Evolutionary conservation across 2,113 vertebrate genomes (phyloP), one percentile per base, ranked within the genome.

Genomic region (Abramis brama): DNA sequence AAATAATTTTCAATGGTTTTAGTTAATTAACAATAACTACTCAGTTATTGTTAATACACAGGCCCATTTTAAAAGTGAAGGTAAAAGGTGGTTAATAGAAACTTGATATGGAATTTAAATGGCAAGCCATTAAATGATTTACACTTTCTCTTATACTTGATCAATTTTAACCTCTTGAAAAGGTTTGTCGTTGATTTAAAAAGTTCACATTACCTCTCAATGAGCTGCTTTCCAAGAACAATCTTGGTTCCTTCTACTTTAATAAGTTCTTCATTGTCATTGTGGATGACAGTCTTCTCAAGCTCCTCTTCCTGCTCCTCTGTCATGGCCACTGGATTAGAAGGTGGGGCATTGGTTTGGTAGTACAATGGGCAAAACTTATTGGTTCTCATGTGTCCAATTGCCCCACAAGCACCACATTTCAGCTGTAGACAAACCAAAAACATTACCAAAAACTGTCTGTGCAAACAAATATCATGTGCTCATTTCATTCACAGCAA

Each of bases 161-260:
- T 1, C 1, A 9, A 9, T 68, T 33, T 68, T 33, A 36, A 33
- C 30, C 64, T 4, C 7, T 66, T 66, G 27, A 30, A 27, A 36
- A 21, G 30, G 36, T 17, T 70, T 21, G 7, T 7, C 7, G 3
- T 70, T 36, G 30, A 30, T 68, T 30, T 1, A 68, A 36, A 70
- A 21, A 11, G 30, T 10, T 6, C 21, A 23, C 3, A 10, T 75
- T 94, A 99, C 98, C 98, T 99, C 93, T 99, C 97, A 83, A 99
- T 99, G 64, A 99, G 94, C 88, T 99, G 98, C 89, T 99, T 99
- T 70, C 98, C 98, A 71, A 99, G 93, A 13, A 99, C 98, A 39
- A 99, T 99, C 93, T 99, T 99, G 3, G 98, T 99, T 82, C 98
- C 98, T 91, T 99, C 98, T 83, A 99, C 98, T 92, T 99, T 99